These are phyloP conservation scores for Chamaea fasciata DNA, from an alignment of 2,113 vertebrate genomes.

Conservation along the genomic window DNA sequence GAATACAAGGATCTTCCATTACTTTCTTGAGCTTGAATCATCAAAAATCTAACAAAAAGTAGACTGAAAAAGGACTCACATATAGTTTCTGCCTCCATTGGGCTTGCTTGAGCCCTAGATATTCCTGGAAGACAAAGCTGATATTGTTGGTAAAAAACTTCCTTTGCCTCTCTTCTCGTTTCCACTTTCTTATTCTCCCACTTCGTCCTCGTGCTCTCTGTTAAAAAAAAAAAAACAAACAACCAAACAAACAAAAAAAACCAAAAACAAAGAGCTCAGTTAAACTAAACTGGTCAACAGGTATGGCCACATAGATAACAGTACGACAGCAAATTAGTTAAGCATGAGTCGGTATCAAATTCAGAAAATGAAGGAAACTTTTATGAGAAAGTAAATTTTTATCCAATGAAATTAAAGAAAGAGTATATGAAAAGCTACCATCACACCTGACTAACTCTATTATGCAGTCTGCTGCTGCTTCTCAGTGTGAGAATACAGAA, in stretches of 20 bases:
- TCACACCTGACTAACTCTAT: background rate
- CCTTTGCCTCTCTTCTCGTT: background rate
- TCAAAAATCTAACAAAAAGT: background rate
- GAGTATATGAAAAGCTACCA: background rate
- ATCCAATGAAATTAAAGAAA: background rate
- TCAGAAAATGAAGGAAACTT: background rate
- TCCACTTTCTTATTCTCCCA: background rate
- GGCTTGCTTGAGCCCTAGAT: background rate
- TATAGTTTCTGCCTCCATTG: background rate
- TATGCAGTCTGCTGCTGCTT: background rate
- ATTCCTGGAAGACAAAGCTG: background rate
- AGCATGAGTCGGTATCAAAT: background rate
- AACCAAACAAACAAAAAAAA: too few relatives aligned
- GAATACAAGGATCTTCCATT: background rate
- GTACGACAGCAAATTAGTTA: background rate
- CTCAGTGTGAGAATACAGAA: background rate
- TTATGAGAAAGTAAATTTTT: background rate
- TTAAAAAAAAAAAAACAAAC: background rate
- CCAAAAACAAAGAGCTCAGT: background rate
- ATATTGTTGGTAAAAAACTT: background rate
- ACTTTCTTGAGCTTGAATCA: background rate
- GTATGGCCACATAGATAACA: background rate
- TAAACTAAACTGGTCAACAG: background rate
- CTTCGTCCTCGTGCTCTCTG: background rate
- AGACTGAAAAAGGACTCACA: background rate